Evolutionary conservation across 2,113 vertebrate genomes (phyloP).

Genomic region (Myodes glareolus): DNA sequence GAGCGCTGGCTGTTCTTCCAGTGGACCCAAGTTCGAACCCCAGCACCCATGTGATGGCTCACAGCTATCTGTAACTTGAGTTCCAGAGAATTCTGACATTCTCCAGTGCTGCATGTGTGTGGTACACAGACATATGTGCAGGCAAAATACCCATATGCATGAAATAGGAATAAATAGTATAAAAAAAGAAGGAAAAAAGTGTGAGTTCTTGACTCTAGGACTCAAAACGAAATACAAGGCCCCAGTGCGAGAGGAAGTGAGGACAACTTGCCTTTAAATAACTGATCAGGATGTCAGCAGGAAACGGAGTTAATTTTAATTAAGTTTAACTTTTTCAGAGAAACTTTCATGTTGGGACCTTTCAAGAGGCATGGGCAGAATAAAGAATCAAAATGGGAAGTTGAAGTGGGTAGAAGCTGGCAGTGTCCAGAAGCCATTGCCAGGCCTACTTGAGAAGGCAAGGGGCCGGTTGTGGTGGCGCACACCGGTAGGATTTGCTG

Average conservation of each 20-base stretch:
- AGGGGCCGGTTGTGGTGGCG: no score
- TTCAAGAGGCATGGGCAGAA: not conserved
- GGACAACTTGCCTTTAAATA: slow-evolving; percentile 13
- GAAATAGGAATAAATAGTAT: not conserved
- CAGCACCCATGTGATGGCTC: not conserved
- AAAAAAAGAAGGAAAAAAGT: not conserved
- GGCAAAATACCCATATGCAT: not conserved
- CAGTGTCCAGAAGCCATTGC: not conserved
- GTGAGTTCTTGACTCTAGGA: not conserved
- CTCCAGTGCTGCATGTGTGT: not conserved
- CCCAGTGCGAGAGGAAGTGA: not conserved
- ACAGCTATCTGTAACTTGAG: not conserved
- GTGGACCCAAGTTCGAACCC: not conserved
- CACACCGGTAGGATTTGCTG: no score
- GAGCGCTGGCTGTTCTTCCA: not conserved
- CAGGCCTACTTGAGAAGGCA: not conserved
- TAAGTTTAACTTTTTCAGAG: not conserved
- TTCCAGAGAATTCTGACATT: not conserved
- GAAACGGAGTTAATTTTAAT: slow-evolving; percentile 20
- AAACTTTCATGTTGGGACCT: not conserved
- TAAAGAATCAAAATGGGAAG: not conserved
- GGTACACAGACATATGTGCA: not conserved
- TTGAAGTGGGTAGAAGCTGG: not conserved
- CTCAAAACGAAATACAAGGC: not conserved
- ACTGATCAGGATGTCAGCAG: not conserved